Evolutionary conservation across 2,797 vertebrate genomes (phyloP).

Genomic region (Pogonophryne albipinna): DNA sequence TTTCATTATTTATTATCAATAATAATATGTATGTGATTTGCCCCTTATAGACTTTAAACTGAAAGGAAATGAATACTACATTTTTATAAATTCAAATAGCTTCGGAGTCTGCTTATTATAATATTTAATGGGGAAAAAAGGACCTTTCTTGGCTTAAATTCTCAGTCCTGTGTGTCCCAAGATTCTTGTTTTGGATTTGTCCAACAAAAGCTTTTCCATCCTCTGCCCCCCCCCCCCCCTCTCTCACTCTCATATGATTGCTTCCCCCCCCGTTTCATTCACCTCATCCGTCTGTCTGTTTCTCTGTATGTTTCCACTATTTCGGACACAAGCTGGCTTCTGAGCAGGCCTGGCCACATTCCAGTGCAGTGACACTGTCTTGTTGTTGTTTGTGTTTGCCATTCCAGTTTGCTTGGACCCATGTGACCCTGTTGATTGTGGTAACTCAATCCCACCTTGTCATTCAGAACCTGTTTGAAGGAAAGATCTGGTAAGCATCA

Average conservation of each 20-base stretch:
- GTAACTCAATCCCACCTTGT: constrained; percentile 99
- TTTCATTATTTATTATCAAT: neutral
- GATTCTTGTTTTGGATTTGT: neutral
- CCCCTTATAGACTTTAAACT: neutral
- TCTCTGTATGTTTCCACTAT: constrained; percentile 18
- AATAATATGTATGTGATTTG: neutral
- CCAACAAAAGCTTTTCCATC: neutral
- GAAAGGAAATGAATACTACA: neutral
- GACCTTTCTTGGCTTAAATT: neutral
- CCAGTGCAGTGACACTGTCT: constrained; percentile 66
- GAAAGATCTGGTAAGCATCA: constrained; percentile 98
- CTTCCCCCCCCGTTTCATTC: neutral
- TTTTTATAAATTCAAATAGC: neutral
- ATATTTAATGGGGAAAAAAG: neutral
- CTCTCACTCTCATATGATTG: neutral
- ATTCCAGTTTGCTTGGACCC: constrained; percentile 99
- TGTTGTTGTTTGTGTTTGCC: constrained; percentile 76
- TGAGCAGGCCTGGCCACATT: constrained; percentile 54
- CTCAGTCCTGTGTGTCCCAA: neutral
- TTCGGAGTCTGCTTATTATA: neutral
- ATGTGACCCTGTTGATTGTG: constrained; percentile 99
- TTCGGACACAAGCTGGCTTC: constrained; percentile 34
- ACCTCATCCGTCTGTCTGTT: neutral
- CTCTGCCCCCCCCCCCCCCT: constrained; percentile 15
- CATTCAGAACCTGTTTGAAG: constrained; percentile 99